Conservation (phyloP, 2,797 vertebrate species). For the Coracias cyanogaster region DNA sequence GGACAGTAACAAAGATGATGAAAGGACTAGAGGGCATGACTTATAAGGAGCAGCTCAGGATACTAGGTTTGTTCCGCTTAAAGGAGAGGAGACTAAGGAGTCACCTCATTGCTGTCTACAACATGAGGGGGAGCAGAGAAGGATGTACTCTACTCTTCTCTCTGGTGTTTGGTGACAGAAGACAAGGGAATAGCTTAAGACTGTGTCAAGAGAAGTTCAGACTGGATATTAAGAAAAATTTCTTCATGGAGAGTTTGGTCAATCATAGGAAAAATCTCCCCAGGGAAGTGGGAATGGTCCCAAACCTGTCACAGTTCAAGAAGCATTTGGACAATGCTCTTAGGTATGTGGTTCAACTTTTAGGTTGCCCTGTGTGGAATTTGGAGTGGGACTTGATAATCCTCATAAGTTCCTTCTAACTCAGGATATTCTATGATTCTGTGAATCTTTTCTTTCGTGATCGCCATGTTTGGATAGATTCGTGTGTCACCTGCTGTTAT, state of each 20-base stretch:
- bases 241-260: neutral
- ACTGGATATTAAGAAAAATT: neutral
- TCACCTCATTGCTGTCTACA: neutral
- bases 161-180: neutral
- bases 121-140: neutral
- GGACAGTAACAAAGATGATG: neutral
- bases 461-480: neutral
- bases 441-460: neutral
- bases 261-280: neutral
- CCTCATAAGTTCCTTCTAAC: neutral
- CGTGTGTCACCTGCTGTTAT: no score
- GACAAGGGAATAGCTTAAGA: neutral
- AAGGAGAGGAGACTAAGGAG: neutral
- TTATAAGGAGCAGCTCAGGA: neutral
- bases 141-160: neutral
- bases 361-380: neutral
- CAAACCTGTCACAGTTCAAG: neutral
- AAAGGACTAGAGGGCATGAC: neutral
- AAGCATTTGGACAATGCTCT: accelerated
- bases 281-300: neutral
- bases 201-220: neutral
- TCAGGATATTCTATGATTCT: neutral
- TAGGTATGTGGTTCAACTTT: neutral
- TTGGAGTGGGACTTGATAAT: neutral
- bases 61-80: neutral